A percentile compares a stretch with the other conserved stretches of the same genome.
phyloP scores from a whole-genome alignment of 2,797 vertebrate species.

The Meriones psammophilus region DNA sequence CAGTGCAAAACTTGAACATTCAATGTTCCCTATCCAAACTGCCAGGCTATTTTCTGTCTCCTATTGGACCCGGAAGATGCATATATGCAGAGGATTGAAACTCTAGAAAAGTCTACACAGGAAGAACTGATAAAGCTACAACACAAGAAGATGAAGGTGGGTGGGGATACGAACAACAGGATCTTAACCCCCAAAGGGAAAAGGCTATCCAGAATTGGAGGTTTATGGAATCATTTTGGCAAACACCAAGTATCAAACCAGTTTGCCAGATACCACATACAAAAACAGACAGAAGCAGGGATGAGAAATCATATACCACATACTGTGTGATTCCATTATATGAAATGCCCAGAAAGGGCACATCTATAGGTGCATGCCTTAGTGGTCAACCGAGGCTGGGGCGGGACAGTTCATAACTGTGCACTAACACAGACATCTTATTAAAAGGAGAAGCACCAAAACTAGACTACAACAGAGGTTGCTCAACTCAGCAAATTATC shows the following conservation, averaged over 20 bases:
- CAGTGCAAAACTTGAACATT: background rate
- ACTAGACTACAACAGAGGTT: background rate
- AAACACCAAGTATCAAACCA: constrained; percentile 94
- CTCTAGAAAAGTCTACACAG: constrained; percentile 90
- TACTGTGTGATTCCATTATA: background rate
- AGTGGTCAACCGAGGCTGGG: background rate
- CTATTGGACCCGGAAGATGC: background rate
- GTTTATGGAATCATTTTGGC: constrained; percentile 96
- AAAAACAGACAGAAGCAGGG: constrained; percentile 90
- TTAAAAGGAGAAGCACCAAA: background rate
- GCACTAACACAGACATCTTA: background rate
- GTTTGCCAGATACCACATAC: constrained; percentile 95
- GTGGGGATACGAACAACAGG: constrained; percentile 81
- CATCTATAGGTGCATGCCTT: background rate
- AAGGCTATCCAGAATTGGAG: constrained; percentile 97
- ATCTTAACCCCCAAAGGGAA: constrained; percentile 93
- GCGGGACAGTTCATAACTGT: background rate
- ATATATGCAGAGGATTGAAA: constrained; percentile 90
- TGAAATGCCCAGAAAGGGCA: background rate
- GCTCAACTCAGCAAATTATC: background rate
- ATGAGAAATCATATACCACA: constrained; percentile 9
- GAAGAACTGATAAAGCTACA: constrained; percentile 86
- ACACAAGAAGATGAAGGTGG: constrained; percentile 90
- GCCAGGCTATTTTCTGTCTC: background rate
- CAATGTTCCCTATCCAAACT: constrained; percentile 41